phyloP scores from a whole-genome alignment of 2,888 invertebrate species.

The Bedellia somnulentella region DNA sequence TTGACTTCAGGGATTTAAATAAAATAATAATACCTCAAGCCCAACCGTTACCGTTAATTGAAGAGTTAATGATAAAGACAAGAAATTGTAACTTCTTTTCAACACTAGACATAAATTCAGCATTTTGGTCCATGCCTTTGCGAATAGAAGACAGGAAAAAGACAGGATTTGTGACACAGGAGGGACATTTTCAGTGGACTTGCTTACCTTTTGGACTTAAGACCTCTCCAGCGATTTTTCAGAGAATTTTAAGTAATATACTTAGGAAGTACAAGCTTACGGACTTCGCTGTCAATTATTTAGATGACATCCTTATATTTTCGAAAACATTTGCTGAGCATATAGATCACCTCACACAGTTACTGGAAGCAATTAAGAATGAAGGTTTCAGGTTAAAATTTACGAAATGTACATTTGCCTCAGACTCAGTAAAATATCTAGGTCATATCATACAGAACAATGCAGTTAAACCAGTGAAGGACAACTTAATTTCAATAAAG shows the following conservation, averaged over 20 bases:
- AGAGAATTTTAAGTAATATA: slow-evolving; percentile 11
- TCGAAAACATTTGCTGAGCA: slow-evolving; percentile 4
- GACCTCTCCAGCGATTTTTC: slow-evolving; percentile 15
- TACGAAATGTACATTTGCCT: slow-evolving; percentile 5
- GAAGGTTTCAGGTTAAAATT: slow-evolving; percentile 5
- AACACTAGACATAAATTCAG: slow-evolving; percentile 21
- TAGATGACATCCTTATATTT: slow-evolving; percentile 5
- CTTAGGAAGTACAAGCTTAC: slow-evolving; percentile 7
- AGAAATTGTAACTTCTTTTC: slow-evolving; percentile 19
- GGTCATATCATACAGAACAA: slow-evolving; percentile 2
- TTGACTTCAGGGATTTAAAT: slow-evolving; percentile 8
- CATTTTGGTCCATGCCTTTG: slow-evolving; percentile 24
- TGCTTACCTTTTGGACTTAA: slow-evolving; percentile 17
- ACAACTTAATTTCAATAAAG: slow-evolving; percentile 1
- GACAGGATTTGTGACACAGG: slow-evolving; percentile 16
- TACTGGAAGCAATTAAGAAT: slow-evolving; percentile 11
- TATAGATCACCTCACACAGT: slow-evolving; percentile 4
- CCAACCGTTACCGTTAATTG: slow-evolving; percentile 20
- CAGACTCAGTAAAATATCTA: not conserved
- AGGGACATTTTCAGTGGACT: slow-evolving; percentile 14
- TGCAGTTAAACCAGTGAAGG: slow-evolving; percentile 1
- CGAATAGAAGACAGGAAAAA: slow-evolving; percentile 17
- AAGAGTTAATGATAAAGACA: slow-evolving; percentile 18
- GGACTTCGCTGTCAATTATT: slow-evolving; percentile 4
- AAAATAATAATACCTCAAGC: slow-evolving; percentile 11